Percentiles rank a stretch among this genome's conserved stretches.
Conservation (phyloP, 2,888 invertebrate genomes). For the Pseudococcus viburni region DNA sequence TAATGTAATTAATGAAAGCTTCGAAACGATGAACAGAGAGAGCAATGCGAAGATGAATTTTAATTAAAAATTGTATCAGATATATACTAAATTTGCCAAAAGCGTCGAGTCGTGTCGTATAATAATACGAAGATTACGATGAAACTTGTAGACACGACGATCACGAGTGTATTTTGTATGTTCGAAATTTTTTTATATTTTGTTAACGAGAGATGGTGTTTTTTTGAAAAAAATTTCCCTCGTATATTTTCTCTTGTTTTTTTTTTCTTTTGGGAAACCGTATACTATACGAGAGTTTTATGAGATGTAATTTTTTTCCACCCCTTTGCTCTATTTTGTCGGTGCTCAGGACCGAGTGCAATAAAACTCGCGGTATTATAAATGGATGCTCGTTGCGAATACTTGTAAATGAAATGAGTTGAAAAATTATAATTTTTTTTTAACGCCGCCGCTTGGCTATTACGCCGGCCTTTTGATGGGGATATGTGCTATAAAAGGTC, state of each 20-base stretch:
- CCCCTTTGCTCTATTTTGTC: neutral
- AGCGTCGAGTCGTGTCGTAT: neutral
- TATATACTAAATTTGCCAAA: conserved; percentile 1
- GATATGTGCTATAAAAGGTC: conserved; percentile 2
- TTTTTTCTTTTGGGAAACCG: neutral
- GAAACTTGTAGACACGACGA: neutral
- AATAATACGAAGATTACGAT: neutral
- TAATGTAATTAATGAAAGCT: conserved; percentile 7
- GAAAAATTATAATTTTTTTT: conserved; percentile 14
- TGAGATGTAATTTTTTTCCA: neutral
- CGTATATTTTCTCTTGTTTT: neutral
- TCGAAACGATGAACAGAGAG: neutral
- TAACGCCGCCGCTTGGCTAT: neutral
- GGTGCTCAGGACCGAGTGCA: neutral
- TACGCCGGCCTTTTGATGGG: conserved; percentile 3
- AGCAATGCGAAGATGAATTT: neutral
- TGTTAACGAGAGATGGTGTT: neutral
- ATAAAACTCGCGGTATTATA: neutral
- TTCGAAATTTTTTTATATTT: neutral
- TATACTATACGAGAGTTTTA: neutral
- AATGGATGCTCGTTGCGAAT: neutral
- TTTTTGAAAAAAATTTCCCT: neutral
- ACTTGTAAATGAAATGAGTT: conserved; percentile 14
- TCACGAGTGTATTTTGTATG: neutral
- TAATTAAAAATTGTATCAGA: neutral